Evolutionary conservation across 37 sponge, comb jelly and placozoan species (phyloP).

Genomic region (Hormiphora californensis): DNA sequence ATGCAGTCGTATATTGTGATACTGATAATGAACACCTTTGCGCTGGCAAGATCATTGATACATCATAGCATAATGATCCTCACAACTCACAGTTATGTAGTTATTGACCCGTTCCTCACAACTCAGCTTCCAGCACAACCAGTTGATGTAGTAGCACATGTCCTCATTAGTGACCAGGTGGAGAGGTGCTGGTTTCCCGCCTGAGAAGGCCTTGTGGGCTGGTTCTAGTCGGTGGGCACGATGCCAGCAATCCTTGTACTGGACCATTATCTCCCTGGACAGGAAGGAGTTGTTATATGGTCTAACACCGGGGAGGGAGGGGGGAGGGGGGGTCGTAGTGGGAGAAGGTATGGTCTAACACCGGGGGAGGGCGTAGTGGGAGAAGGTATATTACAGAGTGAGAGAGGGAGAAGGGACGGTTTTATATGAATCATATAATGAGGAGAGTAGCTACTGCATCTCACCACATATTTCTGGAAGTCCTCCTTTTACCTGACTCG

Average conservation of each 20-base stretch:
- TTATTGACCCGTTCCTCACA: background rate
- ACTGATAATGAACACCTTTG: background rate
- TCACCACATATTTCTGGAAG: too few species aligned
- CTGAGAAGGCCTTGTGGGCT: background rate
- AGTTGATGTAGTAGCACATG: constrained; percentile 10
- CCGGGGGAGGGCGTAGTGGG: too few species aligned
- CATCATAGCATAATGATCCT: background rate
- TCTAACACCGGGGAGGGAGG: too few species aligned
- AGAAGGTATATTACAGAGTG: too few species aligned
- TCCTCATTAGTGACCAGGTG: constrained; percentile 44
- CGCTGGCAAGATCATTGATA: background rate
- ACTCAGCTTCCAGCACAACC: constrained; percentile 15
- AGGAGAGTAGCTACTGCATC: too few species aligned
- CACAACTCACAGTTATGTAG: background rate
- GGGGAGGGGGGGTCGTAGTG: too few species aligned
- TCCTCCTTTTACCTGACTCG: too few species aligned
- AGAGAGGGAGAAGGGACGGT: too few species aligned
- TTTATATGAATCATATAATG: too few species aligned
- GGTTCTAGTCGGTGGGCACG: constrained; percentile 44
- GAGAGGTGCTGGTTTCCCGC: background rate
- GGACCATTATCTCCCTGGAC: constrained; percentile 27
- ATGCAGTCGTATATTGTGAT: background rate
- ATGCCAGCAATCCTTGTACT: constrained; percentile 46
- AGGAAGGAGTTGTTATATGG: too few species aligned
- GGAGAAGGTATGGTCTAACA: too few species aligned